Base-by-base conservation (phyloP, 2,113 vertebrate species). In the Oceanites oceanicus region DNA sequence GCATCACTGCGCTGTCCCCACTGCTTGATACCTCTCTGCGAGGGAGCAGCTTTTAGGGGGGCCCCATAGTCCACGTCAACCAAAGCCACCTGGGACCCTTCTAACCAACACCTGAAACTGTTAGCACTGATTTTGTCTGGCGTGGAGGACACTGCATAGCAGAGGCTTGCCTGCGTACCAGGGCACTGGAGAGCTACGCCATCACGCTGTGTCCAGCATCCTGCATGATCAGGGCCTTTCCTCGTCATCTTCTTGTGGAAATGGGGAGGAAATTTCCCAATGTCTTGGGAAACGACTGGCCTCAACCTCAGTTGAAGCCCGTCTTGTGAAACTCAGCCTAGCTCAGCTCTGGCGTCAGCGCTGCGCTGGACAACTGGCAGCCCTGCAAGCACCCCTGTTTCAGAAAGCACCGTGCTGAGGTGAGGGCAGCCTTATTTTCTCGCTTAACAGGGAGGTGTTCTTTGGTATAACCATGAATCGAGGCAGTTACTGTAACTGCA, bases 1-100 rank as follows among this genome's bases (percentile, higher is more conserved):
- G 40, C 10, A 30, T 21, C 8, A 1, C 65, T 56, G 50, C 0
- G 0, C 17, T 47, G 19, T 58, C 32, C 13, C 59, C 29, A 2
- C 2, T 44, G 36, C 42, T 22, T 2, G 13, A 3, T 2, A 22
- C 4, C 42, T 50, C 7, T n/a, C 45, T 6, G 10, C 0, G 1
- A 34, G 29, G 65, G 32, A 63, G 49, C 47, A 55, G 68, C 27
- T 65, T 80, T 61, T 10, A 47, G 71, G 29, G 72, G 8, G 2
- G 2, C 32, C 15, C 45, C 47, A 18, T 2, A 45, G 73, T 4
- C 40, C 13, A 11, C 32, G 62, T 40, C 47, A 15, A 53, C 56
- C 30, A 49, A 45, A 65, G 45, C 10, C 53, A 72, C 17, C n/a
- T 29, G 72, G 25, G 19, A 15, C 49, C 34, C 77, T 82, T 21